phyloP scores from a whole-genome alignment of 2,888 invertebrate species.

The Thera britannica region DNA sequence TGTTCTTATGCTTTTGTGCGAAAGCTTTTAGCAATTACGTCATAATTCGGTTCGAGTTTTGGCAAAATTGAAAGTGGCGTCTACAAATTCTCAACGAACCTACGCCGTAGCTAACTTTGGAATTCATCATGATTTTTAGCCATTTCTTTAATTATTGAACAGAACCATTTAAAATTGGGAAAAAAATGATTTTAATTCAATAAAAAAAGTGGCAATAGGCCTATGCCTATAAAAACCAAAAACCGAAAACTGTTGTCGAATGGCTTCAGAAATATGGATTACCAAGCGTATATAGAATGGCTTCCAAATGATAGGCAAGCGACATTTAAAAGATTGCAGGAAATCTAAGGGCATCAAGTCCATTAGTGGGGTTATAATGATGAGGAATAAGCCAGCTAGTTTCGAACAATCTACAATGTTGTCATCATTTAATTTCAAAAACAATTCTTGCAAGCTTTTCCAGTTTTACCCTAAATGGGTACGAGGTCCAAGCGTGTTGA shows the following conservation, averaged over 20 bases:
- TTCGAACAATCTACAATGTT: neutral
- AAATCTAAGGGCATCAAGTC: no score
- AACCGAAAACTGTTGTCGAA: no score
- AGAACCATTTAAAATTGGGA: no score
- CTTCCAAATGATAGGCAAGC: no score
- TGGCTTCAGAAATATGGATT: no score
- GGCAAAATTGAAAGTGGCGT: constrained; percentile 45
- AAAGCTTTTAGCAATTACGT: constrained; percentile 64
- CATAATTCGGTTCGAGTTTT: constrained; percentile 55
- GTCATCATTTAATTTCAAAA: neutral
- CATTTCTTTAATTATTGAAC: neutral
- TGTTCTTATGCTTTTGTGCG: constrained; percentile 41
- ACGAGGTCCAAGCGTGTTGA: constrained; percentile 19
- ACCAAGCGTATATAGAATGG: no score
- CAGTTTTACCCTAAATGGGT: neutral
- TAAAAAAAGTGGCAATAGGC: no score
- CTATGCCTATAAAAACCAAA: no score
- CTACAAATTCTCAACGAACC: constrained; percentile 25
- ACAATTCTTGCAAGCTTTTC: neutral
- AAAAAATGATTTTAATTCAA: no score
- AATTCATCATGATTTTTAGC: constrained; percentile 11
- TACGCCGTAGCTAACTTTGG: constrained; percentile 13
- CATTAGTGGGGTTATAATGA: no score
- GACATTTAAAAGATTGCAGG: no score
- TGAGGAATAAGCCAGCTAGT: neutral